Percentiles rank a stretch among this genome's conserved stretches.
These are phyloP conservation scores for Copsychus sechellarum DNA, from an alignment of 2,113 vertebrate genomes.

Conservation along the genomic window DNA sequence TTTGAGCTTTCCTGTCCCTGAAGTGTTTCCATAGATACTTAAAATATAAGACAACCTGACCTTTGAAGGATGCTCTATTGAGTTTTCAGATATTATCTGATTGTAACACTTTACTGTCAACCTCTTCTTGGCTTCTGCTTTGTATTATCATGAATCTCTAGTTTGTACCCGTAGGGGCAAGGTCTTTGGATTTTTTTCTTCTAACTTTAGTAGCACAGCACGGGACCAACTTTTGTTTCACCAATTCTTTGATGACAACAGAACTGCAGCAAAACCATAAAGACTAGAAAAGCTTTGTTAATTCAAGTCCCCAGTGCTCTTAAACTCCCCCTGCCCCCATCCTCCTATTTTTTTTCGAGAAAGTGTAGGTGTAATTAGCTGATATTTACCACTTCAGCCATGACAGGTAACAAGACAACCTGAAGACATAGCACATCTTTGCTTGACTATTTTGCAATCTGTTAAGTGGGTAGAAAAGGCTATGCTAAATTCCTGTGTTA, in stretches of 20 bases:
- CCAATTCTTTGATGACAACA: neutral
- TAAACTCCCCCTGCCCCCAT: neutral
- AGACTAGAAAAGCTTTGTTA: neutral
- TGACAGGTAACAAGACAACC: neutral
- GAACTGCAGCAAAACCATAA: neutral
- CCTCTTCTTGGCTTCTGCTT: neutral
- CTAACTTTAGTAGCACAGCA: neutral
- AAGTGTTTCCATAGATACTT: conserved; percentile 15
- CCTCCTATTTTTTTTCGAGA: neutral
- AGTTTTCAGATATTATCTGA: conserved; percentile 21
- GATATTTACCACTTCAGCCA: neutral
- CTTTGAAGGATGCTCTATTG: neutral
- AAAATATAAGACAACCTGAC: neutral
- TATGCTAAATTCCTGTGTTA: neutral
- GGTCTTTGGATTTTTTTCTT: neutral
- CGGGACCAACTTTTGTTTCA: neutral
- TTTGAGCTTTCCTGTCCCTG: neutral
- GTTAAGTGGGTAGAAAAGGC: neutral
- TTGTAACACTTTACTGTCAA: neutral
- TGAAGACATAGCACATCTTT: neutral
- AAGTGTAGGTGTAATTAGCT: neutral
- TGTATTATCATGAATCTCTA: neutral
- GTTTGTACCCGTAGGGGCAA: neutral
- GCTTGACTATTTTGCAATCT: neutral
- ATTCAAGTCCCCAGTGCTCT: neutral